Percentiles rank a stretch among this genome's conserved stretches.
Conservation (phyloP, 2,113 vertebrate genomes). For the Gracilinanus agilis region DNA sequence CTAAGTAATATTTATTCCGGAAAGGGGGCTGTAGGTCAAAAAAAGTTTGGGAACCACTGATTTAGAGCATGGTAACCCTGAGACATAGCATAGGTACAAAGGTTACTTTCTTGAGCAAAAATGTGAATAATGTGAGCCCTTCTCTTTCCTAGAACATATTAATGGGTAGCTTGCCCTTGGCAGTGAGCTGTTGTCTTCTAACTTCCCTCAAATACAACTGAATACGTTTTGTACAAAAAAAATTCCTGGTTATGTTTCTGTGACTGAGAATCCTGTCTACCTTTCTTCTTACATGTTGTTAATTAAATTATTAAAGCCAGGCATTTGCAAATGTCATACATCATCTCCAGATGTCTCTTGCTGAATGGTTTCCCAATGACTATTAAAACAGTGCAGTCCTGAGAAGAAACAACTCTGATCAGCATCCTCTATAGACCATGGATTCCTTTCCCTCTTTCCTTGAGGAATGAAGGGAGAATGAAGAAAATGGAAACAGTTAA, state of each 20-base stretch:
- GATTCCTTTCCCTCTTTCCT: neutral
- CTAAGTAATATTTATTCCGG: too few relatives aligned
- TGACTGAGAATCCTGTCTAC: neutral
- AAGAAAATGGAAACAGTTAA: neutral
- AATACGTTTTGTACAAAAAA: neutral
- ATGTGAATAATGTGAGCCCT: neutral
- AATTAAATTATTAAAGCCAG: neutral
- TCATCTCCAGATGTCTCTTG: neutral
- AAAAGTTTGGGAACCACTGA: too few relatives aligned
- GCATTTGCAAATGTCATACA: neutral
- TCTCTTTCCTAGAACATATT: neutral
- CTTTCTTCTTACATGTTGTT: neutral
- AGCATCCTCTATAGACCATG: neutral
- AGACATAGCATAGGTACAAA: neutral
- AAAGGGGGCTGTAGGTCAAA: too few relatives aligned
- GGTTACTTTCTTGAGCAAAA: neutral
- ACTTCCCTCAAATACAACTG: neutral
- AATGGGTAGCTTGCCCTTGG: neutral
- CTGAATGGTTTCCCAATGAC: neutral
- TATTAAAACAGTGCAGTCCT: neutral
- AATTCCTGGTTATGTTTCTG: neutral
- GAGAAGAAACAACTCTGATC: neutral
- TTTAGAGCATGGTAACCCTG: neutral
- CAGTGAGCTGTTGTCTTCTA: neutral
- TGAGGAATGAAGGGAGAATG: neutral